Percentiles rank a stretch among this genome's conserved stretches.
These are phyloP conservation scores for Cecropterus lyciades DNA, from an alignment of 1,140 invertebrate genomes.

Conservation along the genomic window DNA sequence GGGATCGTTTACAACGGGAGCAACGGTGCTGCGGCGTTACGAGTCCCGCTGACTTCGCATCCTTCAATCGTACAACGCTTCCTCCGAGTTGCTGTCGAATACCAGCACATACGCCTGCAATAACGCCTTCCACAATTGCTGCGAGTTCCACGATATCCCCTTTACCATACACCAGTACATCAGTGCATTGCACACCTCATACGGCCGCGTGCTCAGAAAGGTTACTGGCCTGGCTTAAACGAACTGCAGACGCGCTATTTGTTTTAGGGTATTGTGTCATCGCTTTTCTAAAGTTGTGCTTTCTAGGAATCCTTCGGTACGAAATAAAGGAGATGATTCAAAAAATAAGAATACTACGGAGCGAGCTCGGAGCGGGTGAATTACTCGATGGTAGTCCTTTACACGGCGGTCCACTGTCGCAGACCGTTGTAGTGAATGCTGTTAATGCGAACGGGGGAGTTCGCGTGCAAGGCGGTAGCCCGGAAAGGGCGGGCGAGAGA, in stretches of 20 bases:
- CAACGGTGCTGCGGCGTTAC: slow-evolving; percentile 92
- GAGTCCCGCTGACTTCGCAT: slow-evolving; percentile 87
- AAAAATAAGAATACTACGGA: slow-evolving; percentile 89
- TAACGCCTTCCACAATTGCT: slow-evolving; percentile 86
- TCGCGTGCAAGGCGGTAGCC: slow-evolving; percentile 73
- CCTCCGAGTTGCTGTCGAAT: slow-evolving; percentile 85
- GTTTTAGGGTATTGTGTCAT: slow-evolving; percentile 95
- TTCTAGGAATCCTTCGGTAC: slow-evolving; percentile 93
- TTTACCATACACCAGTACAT: slow-evolving; percentile 64
- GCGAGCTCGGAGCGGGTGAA: slow-evolving; percentile 81
- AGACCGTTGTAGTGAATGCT: slow-evolving; percentile 78
- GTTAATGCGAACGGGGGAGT: slow-evolving; percentile 81
- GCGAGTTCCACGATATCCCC: slow-evolving; percentile 87
- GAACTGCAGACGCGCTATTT: slow-evolving; percentile 92
- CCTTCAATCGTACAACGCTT: slow-evolving; percentile 70
- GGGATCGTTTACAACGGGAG: slow-evolving; percentile 92
- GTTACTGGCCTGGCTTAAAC: slow-evolving; percentile 89
- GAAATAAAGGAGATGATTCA: slow-evolving; percentile 96
- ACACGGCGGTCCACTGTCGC: slow-evolving; percentile 75
- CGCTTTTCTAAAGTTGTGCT: slow-evolving; percentile 95
- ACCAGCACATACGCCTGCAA: slow-evolving; percentile 69
- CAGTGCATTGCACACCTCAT: slow-evolving; percentile 71
- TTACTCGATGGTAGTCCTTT: slow-evolving; percentile 77
- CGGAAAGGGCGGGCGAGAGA: slow-evolving; percentile 80
- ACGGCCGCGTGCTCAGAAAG: slow-evolving; percentile 88